phyloP scores from a whole-genome alignment of 2,797 vertebrate genomes.

The Valencia hispanica region DNA sequence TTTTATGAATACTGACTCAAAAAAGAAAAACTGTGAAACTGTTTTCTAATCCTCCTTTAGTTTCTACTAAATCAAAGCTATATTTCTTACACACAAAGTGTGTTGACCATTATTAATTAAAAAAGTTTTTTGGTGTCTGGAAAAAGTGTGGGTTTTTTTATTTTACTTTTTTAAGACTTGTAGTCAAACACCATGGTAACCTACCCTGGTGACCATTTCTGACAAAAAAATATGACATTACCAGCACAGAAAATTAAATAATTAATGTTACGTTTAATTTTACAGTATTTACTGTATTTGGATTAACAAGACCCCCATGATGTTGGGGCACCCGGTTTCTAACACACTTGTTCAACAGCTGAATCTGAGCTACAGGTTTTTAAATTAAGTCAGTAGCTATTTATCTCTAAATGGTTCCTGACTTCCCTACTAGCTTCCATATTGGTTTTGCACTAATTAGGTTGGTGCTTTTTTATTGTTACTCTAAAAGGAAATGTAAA shows the following conservation, averaged over 20 bases:
- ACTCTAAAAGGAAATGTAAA: not conserved
- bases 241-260: not conserved
- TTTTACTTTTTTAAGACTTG: not conserved
- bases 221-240: not conserved
- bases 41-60: constrained; percentile 27
- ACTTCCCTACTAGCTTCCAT: not conserved
- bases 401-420: not conserved
- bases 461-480: not conserved
- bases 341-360: not conserved
- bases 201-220: no score
- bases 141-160: not conserved
- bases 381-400: no score
- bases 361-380: not conserved
- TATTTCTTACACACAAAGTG: not conserved
- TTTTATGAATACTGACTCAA: constrained; percentile 6
- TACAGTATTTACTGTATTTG: no score
- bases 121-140: not conserved
- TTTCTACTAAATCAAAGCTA: not conserved
- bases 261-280: not conserved
- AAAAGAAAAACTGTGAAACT: constrained; percentile 10
- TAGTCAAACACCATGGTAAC: not conserved
- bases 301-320: not conserved
- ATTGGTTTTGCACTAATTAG: not conserved
- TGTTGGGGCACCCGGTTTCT: not conserved
- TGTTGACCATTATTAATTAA: not conserved